Conservation (phyloP, 2,797 vertebrate genomes). For the Gastrophryne carolinensis region DNA sequence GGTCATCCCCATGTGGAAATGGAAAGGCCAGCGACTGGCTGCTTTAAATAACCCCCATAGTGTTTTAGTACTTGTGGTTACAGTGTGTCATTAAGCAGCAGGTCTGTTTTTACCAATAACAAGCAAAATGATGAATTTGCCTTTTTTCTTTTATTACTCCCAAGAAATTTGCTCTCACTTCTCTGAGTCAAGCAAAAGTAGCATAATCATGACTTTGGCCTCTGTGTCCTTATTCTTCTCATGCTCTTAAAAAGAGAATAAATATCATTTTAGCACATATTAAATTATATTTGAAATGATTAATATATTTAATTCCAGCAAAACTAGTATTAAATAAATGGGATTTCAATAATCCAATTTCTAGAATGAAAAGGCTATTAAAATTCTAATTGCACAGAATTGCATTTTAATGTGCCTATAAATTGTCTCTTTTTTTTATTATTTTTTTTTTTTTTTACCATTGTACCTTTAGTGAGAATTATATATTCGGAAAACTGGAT, state of each 20-base stretch:
- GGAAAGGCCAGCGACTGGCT: too few relatives aligned
- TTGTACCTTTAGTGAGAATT: slow-evolving; percentile 73
- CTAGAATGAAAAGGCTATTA: slow-evolving; percentile 27
- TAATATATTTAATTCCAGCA: neutral
- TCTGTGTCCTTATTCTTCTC: neutral
- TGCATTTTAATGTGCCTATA: slow-evolving; percentile 4
- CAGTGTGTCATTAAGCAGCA: too few relatives aligned
- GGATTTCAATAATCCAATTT: slow-evolving; percentile 34
- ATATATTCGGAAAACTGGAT: slow-evolving; percentile 84
- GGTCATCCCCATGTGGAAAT: too few relatives aligned
- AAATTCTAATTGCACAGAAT: slow-evolving; percentile 12
- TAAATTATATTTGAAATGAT: slow-evolving; percentile 8
- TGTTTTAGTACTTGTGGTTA: too few relatives aligned
- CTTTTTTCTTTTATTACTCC: neutral
- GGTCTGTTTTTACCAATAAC: too few relatives aligned
- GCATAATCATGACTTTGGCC: slow-evolving; percentile 2
- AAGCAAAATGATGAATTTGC: too few relatives aligned
- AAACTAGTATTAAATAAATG: slow-evolving; percentile 15
- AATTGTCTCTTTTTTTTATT: slow-evolving; percentile 23
- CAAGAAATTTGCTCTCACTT: too few relatives aligned
- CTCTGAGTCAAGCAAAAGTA: neutral
- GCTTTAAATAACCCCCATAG: too few relatives aligned
- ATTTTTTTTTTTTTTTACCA: slow-evolving; percentile 23
- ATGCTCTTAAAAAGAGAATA: neutral
- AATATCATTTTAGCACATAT: neutral